These are phyloP conservation scores for Heliangelus exortis DNA, from an alignment of 2,797 vertebrate genomes.

Conservation along the genomic window DNA sequence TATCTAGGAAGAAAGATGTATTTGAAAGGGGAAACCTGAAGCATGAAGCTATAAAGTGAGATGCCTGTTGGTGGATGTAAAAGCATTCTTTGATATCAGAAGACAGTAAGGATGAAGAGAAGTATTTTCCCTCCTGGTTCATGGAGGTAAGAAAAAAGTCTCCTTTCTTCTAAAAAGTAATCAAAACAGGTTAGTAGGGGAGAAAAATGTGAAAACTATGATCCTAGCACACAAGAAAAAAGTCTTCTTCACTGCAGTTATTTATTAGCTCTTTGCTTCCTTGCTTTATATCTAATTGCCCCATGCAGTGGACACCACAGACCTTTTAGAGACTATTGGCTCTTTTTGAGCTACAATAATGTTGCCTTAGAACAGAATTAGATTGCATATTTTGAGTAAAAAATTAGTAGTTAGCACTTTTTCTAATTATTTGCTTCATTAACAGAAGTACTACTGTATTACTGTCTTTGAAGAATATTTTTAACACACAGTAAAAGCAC, in stretches of 20 bases:
- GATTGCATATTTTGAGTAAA: not conserved
- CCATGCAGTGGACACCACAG: not conserved
- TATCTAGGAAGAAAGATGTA: not conserved
- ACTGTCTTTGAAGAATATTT: constrained; percentile 36
- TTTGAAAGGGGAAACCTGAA: not conserved
- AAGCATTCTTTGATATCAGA: not conserved
- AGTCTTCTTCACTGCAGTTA: not conserved
- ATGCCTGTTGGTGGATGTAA: not conserved
- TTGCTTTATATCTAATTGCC: not conserved
- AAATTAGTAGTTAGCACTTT: not conserved
- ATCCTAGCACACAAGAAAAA: not conserved
- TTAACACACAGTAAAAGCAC: constrained; percentile 43
- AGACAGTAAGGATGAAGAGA: not conserved
- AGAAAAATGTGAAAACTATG: not conserved
- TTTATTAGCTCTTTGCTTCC: not conserved
- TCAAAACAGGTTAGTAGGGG: not conserved
- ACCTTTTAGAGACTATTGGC: not conserved
- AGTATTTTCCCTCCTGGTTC: not conserved
- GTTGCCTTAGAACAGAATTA: not conserved
- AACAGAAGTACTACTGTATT: not conserved
- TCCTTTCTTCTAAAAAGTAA: not conserved
- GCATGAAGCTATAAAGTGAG: not conserved
- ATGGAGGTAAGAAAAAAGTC: not conserved
- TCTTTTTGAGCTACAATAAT: not conserved
- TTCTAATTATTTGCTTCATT: constrained; percentile 64